These are phyloP conservation scores for Microcaecilia unicolor DNA, from an alignment of 2,797 vertebrate species.

Conservation along the genomic window DNA sequence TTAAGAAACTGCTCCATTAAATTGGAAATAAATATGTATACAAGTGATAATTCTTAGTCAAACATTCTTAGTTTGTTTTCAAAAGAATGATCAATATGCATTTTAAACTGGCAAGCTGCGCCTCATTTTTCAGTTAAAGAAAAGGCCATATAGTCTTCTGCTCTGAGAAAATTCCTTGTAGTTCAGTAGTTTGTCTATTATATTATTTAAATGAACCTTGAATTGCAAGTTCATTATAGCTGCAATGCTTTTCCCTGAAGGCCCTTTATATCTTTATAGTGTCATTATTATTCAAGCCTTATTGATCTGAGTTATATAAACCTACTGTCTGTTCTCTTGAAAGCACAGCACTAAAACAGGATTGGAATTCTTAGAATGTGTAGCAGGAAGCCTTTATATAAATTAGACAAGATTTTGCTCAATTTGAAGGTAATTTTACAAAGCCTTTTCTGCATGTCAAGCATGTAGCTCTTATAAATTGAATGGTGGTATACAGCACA, in stretches of 20 bases:
- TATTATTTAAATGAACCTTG: conserved; percentile 3
- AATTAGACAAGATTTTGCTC: too few relatives aligned
- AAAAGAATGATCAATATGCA: conserved; percentile 10
- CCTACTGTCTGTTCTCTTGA: not conserved
- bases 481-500: too few relatives aligned
- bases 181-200: not conserved
- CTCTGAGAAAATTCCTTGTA: not conserved
- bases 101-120: conserved; percentile 6
- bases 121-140: not conserved
- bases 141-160: not conserved
- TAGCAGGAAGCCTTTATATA: too few relatives aligned
- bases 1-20: conserved; percentile 24
- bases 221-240: not conserved
- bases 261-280: conserved; percentile 2
- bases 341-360: conserved; percentile 4
- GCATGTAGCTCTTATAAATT: too few relatives aligned
- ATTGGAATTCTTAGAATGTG: too few relatives aligned
- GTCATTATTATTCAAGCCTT: conserved; percentile 20
- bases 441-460: too few relatives aligned
- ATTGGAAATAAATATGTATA: conserved; percentile 20
- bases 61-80: conserved; percentile 13
- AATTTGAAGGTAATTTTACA: too few relatives aligned
- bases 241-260: conserved; percentile 4
- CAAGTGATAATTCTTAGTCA: conserved; percentile 24
- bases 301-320: conserved; percentile 15